Conservation (phyloP, 2,888 invertebrate species). For the Dascillus cervinus region DNA sequence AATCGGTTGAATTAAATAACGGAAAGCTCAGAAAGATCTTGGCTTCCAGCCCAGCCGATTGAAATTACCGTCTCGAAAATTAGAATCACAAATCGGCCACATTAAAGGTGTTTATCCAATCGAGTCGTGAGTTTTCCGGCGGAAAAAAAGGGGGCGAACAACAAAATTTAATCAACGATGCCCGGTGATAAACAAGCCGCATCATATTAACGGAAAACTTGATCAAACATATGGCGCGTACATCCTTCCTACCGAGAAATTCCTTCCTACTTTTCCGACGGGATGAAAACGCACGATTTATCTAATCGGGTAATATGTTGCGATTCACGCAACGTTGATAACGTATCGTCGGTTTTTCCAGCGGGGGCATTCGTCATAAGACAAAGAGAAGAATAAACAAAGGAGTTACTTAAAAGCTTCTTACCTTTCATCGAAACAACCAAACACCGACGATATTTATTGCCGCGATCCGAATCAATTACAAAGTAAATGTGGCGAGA, state of each 20-base stretch:
- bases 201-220: conserved; percentile 34
- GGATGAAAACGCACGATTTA: conserved; percentile 31
- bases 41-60: conserved; percentile 11
- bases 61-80: conserved; percentile 15
- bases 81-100: conserved; percentile 23
- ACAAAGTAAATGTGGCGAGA: conserved; percentile 17
- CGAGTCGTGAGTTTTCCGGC: conserved; percentile 13
- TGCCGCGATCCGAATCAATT: conserved; percentile 17
- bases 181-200: conserved; percentile 34
- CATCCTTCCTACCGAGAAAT: conserved; percentile 27
- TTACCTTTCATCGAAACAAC: conserved; percentile 11
- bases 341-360: too few relatives aligned
- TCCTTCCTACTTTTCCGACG: too few relatives aligned
- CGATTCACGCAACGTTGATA: conserved; percentile 22
- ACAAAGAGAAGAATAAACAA: too few relatives aligned
- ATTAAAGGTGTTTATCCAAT: conserved; percentile 22
- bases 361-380: too few relatives aligned
- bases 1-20: too few relatives aligned
- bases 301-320: conserved; percentile 24
- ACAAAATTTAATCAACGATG: conserved; percentile 21
- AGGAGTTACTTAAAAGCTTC: conserved; percentile 7
- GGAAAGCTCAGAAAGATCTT: too few relatives aligned
- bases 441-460: conserved; percentile 13
- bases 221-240: conserved; percentile 39
- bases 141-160: conserved; percentile 19